Evolutionary conservation across 2,888 invertebrate genomes (phyloP), one percentile per base, ranked within the genome.

Genomic region (Myathropa florea): DNA sequence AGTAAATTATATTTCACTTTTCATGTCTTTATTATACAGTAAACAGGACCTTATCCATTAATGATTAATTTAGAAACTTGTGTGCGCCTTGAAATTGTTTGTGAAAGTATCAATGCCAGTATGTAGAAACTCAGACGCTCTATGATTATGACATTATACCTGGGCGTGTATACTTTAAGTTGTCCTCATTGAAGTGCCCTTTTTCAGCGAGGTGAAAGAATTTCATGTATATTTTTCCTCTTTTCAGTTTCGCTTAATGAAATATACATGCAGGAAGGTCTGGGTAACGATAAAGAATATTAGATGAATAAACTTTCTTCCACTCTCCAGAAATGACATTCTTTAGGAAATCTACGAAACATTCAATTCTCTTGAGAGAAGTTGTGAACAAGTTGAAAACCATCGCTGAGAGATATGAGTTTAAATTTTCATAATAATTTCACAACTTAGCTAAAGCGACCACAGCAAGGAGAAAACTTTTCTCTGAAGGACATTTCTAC

Each of bases 401-500:
- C 23, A 2, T 70, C 57, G 28, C 30, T 72, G 65, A 71, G 53
- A 65, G 36, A 64, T 71, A 64, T 65, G 57, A 72, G 59, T 65
- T 80, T 67, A 73, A 80, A 80, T 80, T 80, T 72, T 80, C 65
- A 72, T 80, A 80, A 80, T 80, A 64, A 80, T 72, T 72, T 60
- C 67, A 72, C 67, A 63, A 55, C 65, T 67, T 72, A 67, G 61
- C 60, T 60, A 9, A 65, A 53, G 39, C 33, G 59, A 64, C 63
- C 26, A 63, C 14, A 53, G 26, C 55, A 64, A 24, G 55, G 24
- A 61, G 76, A 53, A 70, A 77, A 77, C 61, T 60, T 70, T 18
- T 70, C n/a, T 30, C 36, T 57, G 24, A 70, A 63, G 61, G 61
- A 55, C 53, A 67, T 67, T 67, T n/a, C 18, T 10, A 30, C 36